Evolutionary conservation across 1,140 invertebrate species (phyloP), one percentile per base, ranked within the genome.

Genomic region (Drosophila bipectinata): DNA sequence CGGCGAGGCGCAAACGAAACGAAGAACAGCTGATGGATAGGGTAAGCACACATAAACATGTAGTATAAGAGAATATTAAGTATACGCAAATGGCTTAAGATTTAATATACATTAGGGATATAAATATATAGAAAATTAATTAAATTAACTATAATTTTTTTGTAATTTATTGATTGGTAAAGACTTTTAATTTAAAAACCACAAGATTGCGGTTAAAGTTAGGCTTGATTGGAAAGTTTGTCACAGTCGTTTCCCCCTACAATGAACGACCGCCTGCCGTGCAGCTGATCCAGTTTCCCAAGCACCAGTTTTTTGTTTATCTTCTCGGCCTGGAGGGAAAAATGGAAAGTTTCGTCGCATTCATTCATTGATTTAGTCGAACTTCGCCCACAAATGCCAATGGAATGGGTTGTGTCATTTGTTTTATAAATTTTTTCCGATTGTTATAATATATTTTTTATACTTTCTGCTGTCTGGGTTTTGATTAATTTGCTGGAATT

Each of bases 21-120:
- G 90, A 91, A 67, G 90, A 91, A 21, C 90, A 91, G 41, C 67
- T 91, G 12, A 79, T 78, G 72, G 89, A 91, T 53, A 82, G 90
- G 79, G 90, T 91, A 44, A 91, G 88, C 15, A 21, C 2, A 45
- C 21, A 45, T 8, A 18, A 8, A 21, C 6, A 9, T 2, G 5
- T 9, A 4, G 44, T 47, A 47, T 47, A 47, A 47, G 41, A 44
- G 14, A 37, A 37, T 37, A 37, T 44, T 44, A 44, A 44, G 41
- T 44, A 44, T 18, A 37, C 34, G 34, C 34, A 0, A 12, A 4
- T 4, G 8, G 41, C 6, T 15, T 8, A 15, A 15, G n/a, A 28
- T 14, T 21, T 24, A 21, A 21, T 21, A 21, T 21, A 1, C 0
- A 1, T 1, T 21, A 21, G 18, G 0, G 1, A 21, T 21, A 21